A percentile compares a stretch with the other conserved stretches of the same genome.
phyloP scores from a whole-genome alignment of 2,888 invertebrate genomes.

The Phoenoteleia sp. region DNA sequence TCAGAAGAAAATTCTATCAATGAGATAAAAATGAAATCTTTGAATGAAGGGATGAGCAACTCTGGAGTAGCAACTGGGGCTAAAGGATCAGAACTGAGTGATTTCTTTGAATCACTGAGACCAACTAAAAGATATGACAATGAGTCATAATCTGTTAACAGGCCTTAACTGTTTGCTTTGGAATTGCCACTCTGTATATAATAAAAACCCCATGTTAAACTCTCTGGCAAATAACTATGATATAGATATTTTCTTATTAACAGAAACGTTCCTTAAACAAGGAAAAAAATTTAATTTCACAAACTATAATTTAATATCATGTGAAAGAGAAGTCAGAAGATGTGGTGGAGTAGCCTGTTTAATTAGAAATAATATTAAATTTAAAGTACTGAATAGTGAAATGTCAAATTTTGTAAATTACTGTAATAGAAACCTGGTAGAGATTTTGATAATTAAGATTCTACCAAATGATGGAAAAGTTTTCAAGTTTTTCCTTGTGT shows the following conservation, averaged over 20 bases:
- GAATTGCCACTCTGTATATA: not conserved
- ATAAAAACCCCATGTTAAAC: not conserved
- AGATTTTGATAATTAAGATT: too few relatives aligned
- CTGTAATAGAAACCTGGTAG: too few relatives aligned
- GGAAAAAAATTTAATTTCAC: not conserved
- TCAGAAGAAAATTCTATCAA: too few relatives aligned
- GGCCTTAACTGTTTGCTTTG: too few relatives aligned
- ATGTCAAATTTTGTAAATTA: not conserved
- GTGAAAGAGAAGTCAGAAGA: not conserved
- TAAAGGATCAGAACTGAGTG: too few relatives aligned
- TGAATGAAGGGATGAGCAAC: too few relatives aligned
- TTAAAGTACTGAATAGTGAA: not conserved
- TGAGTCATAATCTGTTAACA: not conserved
- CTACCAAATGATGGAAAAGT: too few relatives aligned
- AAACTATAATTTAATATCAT: not conserved
- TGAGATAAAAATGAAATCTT: too few relatives aligned
- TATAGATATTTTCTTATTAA: constrained; percentile 1
- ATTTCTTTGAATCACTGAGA: not conserved
- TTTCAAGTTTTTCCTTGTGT: too few relatives aligned
- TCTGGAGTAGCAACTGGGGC: too few relatives aligned
- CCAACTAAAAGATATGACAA: not conserved
- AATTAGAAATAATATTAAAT: constrained; percentile 7
- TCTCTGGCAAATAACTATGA: not conserved
- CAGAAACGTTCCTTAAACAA: constrained; percentile 7
- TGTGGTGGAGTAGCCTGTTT: not conserved